phyloP scores from a whole-genome alignment of 2,113 vertebrate species.

The Xyliphius kryptos region DNA sequence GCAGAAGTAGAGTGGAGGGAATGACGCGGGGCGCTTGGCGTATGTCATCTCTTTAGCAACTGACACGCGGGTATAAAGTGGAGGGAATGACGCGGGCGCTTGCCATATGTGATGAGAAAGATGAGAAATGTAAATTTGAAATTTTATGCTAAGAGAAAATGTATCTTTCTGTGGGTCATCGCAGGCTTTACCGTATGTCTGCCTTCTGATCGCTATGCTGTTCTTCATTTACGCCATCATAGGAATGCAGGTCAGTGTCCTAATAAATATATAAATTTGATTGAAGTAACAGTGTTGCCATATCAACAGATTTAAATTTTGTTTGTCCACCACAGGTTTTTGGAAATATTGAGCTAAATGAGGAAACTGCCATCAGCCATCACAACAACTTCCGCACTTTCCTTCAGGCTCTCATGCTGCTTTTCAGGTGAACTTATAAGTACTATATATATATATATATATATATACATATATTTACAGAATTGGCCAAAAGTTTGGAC shows the following conservation, averaged over 20 bases:
- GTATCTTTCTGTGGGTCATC: conserved; percentile 1
- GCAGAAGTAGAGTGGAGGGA: no score
- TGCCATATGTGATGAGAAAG: no score
- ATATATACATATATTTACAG: no score
- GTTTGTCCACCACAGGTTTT: conserved; percentile 71
- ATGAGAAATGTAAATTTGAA: no score
- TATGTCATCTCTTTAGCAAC: no score
- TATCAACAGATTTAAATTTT: background rate
- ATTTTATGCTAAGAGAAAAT: background rate
- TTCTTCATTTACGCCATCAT: conserved; percentile 98
- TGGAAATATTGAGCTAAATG: conserved; percentile 87
- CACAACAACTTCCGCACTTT: conserved; percentile 97
- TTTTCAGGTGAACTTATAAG: conserved; percentile 75
- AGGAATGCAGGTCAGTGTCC: conserved; percentile 83
- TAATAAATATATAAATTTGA: background rate
- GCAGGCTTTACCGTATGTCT: conserved; percentile 93
- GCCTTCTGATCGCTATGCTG: conserved; percentile 94
- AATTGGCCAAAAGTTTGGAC: no score
- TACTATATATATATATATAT: no score
- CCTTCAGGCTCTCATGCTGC: conserved; percentile 88
- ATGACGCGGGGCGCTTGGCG: no score
- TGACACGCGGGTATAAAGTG: no score
- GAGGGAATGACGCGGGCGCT: no score
- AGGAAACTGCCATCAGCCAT: conserved; percentile 83
- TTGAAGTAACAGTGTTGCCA: background rate